Conservation (phyloP, 2,113 vertebrate species). For the Zapus hudsonius region DNA sequence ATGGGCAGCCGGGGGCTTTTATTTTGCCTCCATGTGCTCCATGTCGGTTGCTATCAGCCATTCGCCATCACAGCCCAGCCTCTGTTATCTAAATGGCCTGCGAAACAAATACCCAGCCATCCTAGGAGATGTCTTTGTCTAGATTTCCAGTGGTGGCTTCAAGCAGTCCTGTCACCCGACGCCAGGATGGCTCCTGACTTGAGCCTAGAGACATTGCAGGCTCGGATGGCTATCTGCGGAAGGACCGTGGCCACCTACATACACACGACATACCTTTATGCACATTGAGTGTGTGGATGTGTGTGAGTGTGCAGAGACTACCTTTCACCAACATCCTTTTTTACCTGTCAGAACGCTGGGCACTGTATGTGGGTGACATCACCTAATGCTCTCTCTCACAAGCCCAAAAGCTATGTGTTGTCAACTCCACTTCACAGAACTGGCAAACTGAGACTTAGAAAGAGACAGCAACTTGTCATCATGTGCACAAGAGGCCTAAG, state of each 20-base stretch:
- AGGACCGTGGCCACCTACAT: neutral
- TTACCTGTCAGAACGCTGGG: neutral
- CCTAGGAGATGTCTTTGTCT: neutral
- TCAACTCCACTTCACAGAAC: neutral
- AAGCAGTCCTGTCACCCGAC: neutral
- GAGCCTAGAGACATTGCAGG: neutral
- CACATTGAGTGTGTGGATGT: rapidly evolving
- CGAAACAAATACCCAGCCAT: neutral
- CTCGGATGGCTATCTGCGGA: neutral
- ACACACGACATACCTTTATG: neutral
- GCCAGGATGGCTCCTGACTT: neutral
- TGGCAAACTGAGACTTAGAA: neutral
- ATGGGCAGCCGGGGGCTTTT: conserved; percentile 40
- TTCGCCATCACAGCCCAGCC: conserved; percentile 26
- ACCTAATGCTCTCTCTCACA: neutral
- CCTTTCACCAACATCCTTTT: neutral
- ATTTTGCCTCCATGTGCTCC: neutral
- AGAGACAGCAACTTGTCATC: neutral
- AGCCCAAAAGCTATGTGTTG: neutral
- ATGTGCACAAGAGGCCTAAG: neutral
- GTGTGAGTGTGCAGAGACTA: rapidly evolving
- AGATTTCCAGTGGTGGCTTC: neutral
- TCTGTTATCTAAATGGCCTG: conserved; percentile 68
- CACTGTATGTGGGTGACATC: neutral
- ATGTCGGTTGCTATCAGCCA: conserved; percentile 54